A percentile compares a stretch with the other conserved stretches of the same genome.
Evolutionary conservation across 2,888 invertebrate genomes (phyloP).

Genomic region (Polylopha cassiicola): DNA sequence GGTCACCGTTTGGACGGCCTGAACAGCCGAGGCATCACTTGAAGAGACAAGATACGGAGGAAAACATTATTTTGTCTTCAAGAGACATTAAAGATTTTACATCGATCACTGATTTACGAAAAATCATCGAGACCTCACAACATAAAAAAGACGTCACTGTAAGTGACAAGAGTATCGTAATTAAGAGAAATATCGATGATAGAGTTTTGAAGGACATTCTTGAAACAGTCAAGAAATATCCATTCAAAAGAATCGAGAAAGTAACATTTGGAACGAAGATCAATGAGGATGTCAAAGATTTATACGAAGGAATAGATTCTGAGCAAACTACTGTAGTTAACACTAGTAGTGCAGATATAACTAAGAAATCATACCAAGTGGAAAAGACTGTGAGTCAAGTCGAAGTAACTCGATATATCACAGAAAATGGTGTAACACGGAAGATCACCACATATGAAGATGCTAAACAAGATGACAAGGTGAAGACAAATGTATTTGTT

Average conservation of each 20-base stretch:
- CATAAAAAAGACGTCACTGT: constrained; percentile 64
- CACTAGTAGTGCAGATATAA: constrained; percentile 55
- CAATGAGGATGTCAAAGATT: constrained; percentile 77
- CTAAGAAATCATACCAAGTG: constrained; percentile 65
- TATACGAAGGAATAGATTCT: constrained; percentile 66
- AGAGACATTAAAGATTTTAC: constrained; percentile 71
- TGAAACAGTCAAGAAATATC: constrained; percentile 70
- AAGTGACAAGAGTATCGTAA: constrained; percentile 68
- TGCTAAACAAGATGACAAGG: constrained; percentile 70
- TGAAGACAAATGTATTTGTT: constrained; percentile 71
- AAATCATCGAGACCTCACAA: constrained; percentile 65
- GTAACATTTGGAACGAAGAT: constrained; percentile 76
- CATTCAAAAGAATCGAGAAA: constrained; percentile 70
- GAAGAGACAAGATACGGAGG: constrained; percentile 68
- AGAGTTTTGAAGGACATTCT: constrained; percentile 67
- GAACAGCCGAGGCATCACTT: constrained; percentile 65
- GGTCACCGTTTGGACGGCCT: constrained; percentile 63
- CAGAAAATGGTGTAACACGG: constrained; percentile 66
- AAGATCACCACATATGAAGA: constrained; percentile 73
- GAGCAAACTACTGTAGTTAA: constrained; percentile 59
- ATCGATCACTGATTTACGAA: constrained; percentile 66
- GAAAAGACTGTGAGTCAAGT: constrained; percentile 71
- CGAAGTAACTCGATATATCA: constrained; percentile 69
- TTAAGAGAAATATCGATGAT: constrained; percentile 68
- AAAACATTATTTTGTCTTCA: constrained; percentile 69